Conservation (phyloP, 1,140 invertebrate species). For the Dendroctonus valens region DNA sequence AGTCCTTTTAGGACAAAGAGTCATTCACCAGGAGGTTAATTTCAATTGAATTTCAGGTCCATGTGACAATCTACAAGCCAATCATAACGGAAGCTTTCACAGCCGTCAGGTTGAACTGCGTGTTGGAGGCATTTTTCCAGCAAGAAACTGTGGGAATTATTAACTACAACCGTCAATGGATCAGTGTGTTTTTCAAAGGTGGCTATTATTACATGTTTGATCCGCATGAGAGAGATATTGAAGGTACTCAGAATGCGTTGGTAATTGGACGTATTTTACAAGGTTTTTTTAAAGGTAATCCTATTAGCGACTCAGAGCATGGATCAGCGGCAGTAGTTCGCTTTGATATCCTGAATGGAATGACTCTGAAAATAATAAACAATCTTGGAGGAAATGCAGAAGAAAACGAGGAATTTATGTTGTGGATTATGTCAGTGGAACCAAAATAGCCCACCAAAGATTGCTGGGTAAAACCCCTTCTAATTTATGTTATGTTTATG, state of each 20-base stretch:
- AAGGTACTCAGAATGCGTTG: constrained; percentile 19
- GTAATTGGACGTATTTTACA: background rate
- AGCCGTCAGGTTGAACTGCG: constrained; percentile 23
- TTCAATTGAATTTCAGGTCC: constrained; percentile 32
- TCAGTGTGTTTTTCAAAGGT: constrained; percentile 42
- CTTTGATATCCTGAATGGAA: constrained; percentile 28
- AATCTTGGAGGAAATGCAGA: constrained; percentile 35
- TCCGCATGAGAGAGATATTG: constrained; percentile 41
- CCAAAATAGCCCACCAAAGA: constrained; percentile 4
- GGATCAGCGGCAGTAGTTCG: constrained; percentile 31
- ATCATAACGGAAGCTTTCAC: constrained; percentile 36
- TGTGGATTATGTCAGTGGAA: constrained; percentile 31
- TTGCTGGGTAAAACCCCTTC: background rate
- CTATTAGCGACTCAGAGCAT: background rate
- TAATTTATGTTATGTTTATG: too few relatives aligned
- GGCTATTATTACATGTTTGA: constrained; percentile 46
- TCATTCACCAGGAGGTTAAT: constrained; percentile 15
- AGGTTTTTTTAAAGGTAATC: constrained; percentile 9
- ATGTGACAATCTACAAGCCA: constrained; percentile 43
- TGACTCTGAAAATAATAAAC: constrained; percentile 28
- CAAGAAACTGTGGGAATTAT: constrained; percentile 45
- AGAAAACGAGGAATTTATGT: constrained; percentile 18
- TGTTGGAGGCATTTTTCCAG: constrained; percentile 42
- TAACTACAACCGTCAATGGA: constrained; percentile 30
- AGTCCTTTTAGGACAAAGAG: constrained; percentile 6